Conservation (phyloP, 1,140 invertebrate genomes). For the Sesamia nonagrioides region DNA sequence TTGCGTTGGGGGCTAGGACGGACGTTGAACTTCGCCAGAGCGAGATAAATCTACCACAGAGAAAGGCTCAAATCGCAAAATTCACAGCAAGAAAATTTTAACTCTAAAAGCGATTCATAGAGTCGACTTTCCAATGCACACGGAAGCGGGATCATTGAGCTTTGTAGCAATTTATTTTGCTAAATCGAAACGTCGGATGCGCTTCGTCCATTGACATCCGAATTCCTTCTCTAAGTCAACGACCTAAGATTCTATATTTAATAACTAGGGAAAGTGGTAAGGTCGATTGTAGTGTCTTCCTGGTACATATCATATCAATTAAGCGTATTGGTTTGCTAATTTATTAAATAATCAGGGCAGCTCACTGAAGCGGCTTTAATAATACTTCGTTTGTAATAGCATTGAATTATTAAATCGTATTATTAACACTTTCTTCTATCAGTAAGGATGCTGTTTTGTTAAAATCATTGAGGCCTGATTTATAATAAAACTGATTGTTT, state of each 20-base stretch:
- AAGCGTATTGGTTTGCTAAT: slow-evolving; percentile 79
- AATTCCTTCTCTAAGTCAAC: slow-evolving; percentile 52
- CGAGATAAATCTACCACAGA: slow-evolving; percentile 51
- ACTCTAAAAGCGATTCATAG: slow-evolving; percentile 57
- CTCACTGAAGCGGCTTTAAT: slow-evolving; percentile 70
- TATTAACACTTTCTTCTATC: slow-evolving; percentile 17
- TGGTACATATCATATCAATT: slow-evolving; percentile 83
- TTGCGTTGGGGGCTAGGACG: slow-evolving; percentile 83
- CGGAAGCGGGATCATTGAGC: slow-evolving; percentile 84
- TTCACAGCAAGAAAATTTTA: slow-evolving; percentile 53
- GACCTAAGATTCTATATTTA: slow-evolving; percentile 17
- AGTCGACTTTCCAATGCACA: slow-evolving; percentile 58
- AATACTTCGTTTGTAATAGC: slow-evolving; percentile 8
- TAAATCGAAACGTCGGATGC: slow-evolving; percentile 64
- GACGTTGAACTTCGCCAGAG: slow-evolving; percentile 77
- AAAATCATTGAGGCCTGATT: background rate
- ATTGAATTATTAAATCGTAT: slow-evolving; percentile 17
- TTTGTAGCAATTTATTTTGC: slow-evolving; percentile 76
- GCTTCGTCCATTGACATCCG: slow-evolving; percentile 9
- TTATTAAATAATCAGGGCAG: slow-evolving; percentile 82
- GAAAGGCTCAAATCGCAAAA: slow-evolving; percentile 57
- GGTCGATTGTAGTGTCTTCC: slow-evolving; percentile 77
- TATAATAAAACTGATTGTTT: background rate
- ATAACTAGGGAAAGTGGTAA: slow-evolving; percentile 46
- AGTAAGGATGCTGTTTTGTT: background rate